Evolutionary conservation across 2,113 vertebrate genomes (phyloP), one percentile per base, ranked within the genome.

Genomic region (Parotia lawesii): DNA sequence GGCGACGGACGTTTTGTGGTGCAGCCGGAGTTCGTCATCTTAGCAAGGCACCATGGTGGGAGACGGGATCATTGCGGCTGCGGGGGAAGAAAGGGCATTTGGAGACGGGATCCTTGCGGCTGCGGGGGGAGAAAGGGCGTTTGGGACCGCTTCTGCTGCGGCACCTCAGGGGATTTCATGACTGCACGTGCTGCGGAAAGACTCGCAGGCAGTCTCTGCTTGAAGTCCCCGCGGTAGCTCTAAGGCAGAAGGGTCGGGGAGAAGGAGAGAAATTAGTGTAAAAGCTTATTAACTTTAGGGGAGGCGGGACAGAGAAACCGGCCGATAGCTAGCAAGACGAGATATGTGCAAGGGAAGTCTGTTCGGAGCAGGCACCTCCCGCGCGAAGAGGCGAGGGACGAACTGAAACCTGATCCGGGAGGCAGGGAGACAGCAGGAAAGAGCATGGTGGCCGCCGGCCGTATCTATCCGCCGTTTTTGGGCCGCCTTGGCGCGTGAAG

Each of bases 1-100:
- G 2, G 56, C 0, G 18, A 3, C 0, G 22, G 72, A 1, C 5
- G 37, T 0, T 1, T 12, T 1, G 18, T 2, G 21, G 53, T 1
- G 31, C 20, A 2, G 54, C 8, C 3, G 76, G 90, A 50, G 15
- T 31, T 20, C 15, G 28, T 48, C n/a, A 29, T 11, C 33, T 28
- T 37, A 37, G 31, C 29, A 2, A n/a, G 72, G 44, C 60, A 5
- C 12, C 77, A 94, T 95, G 96, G 96, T 96, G 89, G 84, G 94
- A 51, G 53, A 4, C 6, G 45, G 67, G 31, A 3, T 28, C 35
- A 23, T n/a, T 5, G 57, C 7, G n/a, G 53, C 23, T 13, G 67
- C 10, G n/a, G 38, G 42, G 12, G 11, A 28, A 13, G 58, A 27
- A 21, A 4, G n/a, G 51, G 29, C 6, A 0, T 12, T 31, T 58